Base-by-base conservation (phyloP, 2,888 invertebrate genomes). In the Lepidocyrtinus sp. region DNA sequence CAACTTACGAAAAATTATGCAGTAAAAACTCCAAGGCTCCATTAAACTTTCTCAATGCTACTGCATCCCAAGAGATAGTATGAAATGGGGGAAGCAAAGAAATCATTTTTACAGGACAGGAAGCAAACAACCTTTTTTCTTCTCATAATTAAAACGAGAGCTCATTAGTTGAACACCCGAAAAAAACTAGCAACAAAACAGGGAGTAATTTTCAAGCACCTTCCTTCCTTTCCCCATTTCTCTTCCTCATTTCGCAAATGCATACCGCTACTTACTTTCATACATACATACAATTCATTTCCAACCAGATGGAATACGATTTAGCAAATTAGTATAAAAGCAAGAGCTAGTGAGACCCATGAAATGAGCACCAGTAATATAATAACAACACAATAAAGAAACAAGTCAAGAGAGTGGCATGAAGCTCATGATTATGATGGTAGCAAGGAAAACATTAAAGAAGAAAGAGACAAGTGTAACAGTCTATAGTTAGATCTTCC, bases 141-240 rank as follows among this genome's bases (percentile, higher is more conserved):
- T 73, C 72, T 74, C 79, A 79, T 79, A 79, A 79, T 79, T 79
- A 79, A 79, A 79, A 74, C 74, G 79, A 79, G 79, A 64, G 69
- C 79, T 79, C 79, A 79, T 79, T 79, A 79, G 79, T 73, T 69
- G 63, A 50, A 17, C 73, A 36, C 62, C 22, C 9, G 15, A 7
- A 7, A n/a, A 65, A 27, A 27, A 67, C 46, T 68, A 68, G 73
- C 63, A 69, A 63, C 63, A 69, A 69, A 65, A 65, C 15, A 61
- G 25, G 75, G 46, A 78, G 72, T 55, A 65, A 72, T 72, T 78
- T 72, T 36, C n/a, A 68, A 61, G 72, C 78, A 78, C 78, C 72
- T 78, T 68, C 25, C 59, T 3, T 9, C 46, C 19, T n/a, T n/a
- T n/a, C n/a, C n/a, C n/a, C n/a, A n/a, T n/a, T n/a, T n/a, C n/a